A percentile compares a stretch with the other conserved stretches of the same genome.
Conservation (phyloP, 2,888 invertebrate genomes). For the Pristionchus entomophagus region DNA sequence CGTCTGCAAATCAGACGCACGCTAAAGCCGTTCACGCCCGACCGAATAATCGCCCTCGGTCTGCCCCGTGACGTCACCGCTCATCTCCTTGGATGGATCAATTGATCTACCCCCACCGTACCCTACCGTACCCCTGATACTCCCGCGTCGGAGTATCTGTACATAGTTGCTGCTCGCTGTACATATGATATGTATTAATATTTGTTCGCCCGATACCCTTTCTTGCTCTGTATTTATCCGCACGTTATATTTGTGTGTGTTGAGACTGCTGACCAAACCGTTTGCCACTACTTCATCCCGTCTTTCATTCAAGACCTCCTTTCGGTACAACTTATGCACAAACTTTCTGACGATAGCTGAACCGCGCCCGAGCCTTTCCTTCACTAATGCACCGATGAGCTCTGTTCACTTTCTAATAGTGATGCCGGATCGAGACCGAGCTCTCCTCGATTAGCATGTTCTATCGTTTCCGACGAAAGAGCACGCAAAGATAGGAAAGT, state of each 20-base stretch:
- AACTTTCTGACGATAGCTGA: background rate
- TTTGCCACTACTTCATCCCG: background rate
- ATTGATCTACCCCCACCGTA: background rate
- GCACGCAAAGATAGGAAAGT: too few relatives aligned
- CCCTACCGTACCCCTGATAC: background rate
- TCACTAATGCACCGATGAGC: background rate
- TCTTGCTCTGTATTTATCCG: background rate
- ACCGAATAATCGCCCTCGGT: slow-evolving; percentile 58
- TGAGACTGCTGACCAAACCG: background rate
- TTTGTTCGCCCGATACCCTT: background rate
- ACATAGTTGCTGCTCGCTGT: background rate
- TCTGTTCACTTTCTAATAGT: slow-evolving; percentile 11
- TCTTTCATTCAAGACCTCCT: background rate
- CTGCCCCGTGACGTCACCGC: slow-evolving; percentile 60
- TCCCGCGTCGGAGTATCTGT: slow-evolving; percentile 32
- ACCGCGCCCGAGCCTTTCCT: background rate
- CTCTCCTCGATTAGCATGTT: too few relatives aligned
- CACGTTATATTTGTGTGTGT: background rate
- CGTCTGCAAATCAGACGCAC: slow-evolving; percentile 62
- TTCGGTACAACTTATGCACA: background rate
- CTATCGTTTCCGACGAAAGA: too few relatives aligned
- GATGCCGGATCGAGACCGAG: too few relatives aligned
- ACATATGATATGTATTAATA: slow-evolving; percentile 24
- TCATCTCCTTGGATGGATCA: slow-evolving; percentile 64
- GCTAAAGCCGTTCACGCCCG: slow-evolving; percentile 56